Evolutionary conservation across 2,888 invertebrate species (phyloP), one percentile per base, ranked within the genome.

Genomic region (Microchrysa polita): DNA sequence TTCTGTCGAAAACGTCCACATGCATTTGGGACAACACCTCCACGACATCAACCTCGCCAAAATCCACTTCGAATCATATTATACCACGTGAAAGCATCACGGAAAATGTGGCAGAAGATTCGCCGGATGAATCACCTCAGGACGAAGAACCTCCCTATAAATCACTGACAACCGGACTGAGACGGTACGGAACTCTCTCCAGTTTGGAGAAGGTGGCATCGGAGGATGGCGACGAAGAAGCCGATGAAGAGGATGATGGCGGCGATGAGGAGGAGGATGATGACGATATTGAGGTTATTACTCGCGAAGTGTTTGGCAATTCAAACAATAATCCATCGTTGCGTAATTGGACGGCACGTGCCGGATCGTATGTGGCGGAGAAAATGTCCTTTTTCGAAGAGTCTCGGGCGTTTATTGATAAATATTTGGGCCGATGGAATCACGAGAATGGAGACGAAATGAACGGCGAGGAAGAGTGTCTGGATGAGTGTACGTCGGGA

Each of bases 291-390:
- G 79, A 79, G 67, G 74, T 80, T 1, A 80, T 79, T 48, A 76
- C 52, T 1, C 22, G 48, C 20, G 75, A 75, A n/a, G 73, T 79
- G 22, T 75, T 34, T 10, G 34, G 14, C 16, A 74, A 76, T 18
- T 60, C 74, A 10, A 72, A 72, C 59, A 61, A 74, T 10, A 75
- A 76, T n/a, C 61, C 78, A 18, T 67, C 77, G 2, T 72, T 77
- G 34, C 52, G 78, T 84, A 91, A 91, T 14, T 94, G 94, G 93
- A 93, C 94, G 0, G 90, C 92, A 7, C 87, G 92, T 75, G 93
- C 94, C 5, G 93, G 94, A 1, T 91, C 90, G 44, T 94, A 91
- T 81, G 93, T 94, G 5, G 92, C 92, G 4, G 93, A 93, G 79
- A 94, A 94, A 82, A 93, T 94, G 89, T 87, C 90, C 1, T 87